Evolutionary conservation across 2,797 vertebrate species (phyloP).

Genomic region (Xerus rutilus): DNA sequence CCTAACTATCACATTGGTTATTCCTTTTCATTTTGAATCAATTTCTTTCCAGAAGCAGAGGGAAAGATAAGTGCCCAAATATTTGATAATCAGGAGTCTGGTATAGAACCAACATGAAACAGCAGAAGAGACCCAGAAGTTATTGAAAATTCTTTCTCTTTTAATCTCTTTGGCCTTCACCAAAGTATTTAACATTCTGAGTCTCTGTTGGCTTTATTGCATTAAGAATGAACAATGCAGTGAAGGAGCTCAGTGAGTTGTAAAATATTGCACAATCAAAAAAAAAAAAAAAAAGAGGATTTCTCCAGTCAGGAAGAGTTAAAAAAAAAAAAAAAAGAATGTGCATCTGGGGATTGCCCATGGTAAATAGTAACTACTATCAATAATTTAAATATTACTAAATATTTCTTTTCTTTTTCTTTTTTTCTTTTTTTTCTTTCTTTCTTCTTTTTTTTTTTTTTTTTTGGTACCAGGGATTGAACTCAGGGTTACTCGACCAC

Average conservation of each 20-base stretch:
- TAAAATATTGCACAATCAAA: neutral
- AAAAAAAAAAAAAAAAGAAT: neutral
- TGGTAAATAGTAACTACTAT: neutral
- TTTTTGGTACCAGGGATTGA: too few species aligned
- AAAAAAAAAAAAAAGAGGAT: neutral
- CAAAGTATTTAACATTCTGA: neutral
- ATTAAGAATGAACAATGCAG: neutral
- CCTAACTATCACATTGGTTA: neutral
- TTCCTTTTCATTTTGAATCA: conserved; percentile 42
- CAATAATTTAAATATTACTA: neutral
- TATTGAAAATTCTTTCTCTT: neutral
- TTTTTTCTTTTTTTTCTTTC: too few species aligned
- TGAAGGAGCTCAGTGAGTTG: neutral
- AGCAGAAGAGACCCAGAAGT: neutral
- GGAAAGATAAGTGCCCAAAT: neutral
- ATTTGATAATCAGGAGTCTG: neutral
- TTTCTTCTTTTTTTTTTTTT: too few species aligned
- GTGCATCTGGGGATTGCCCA: neutral
- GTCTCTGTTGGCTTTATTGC: neutral
- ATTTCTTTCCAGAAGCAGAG: conserved; percentile 4
- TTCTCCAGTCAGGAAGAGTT: neutral
- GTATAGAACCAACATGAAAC: neutral
- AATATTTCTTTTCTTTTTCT: neutral
- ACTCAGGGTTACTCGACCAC: too few species aligned
- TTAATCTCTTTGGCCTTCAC: neutral